Evolutionary conservation across 2,888 invertebrate genomes (phyloP), one percentile per base, ranked within the genome.

Genomic region (Ceriagrion tenellum): DNA sequence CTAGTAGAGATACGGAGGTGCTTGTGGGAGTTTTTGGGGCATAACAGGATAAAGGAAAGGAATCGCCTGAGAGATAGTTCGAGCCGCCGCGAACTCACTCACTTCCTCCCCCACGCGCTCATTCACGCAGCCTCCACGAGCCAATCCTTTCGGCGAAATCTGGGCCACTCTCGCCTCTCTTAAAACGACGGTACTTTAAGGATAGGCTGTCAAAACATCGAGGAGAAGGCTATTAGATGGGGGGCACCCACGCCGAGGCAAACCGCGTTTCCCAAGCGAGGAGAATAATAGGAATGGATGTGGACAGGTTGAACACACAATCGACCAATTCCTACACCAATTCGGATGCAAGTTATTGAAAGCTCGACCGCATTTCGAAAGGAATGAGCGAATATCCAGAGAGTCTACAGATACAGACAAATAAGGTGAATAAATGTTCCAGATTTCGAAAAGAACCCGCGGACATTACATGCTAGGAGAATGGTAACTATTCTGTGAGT

Each of bases 101-200:
- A 1, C 81, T 13, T 35, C 0, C 35, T 13, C 81, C 81, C 35
- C 30, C 26, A 16, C 35, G 81, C 81, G 8, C 81, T 81, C 35
- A 81, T 81, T 55, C 55, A 89, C 55, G n/a, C 89, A n/a, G 55
- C 89, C 55, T 89, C 89, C 55, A 26, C 35, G 26, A 30, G 81
- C 81, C 30, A 81, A 35, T 89, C 47, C 89, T 89, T 89, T 89
- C 35, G 89, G n/a, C 89, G 89, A 55, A 55, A 89, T 89, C 89
- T 89, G 47, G 89, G 89, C 89, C 89, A 55, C 89, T 89, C 59
- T 59, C 59, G 59, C 16, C 18, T 12, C 89, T 81, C 35, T 35
- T 89, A 26, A 26, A 89, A 89, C 89, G 23, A n/a, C n/a, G 26
- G 26, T 26, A 26, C 10, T 55, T 89, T 35, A 89, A 89, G n/a